Percentiles rank a stretch among this genome's conserved stretches.
Conservation (phyloP, 2,888 invertebrate genomes). For the Melieria omissa region DNA sequence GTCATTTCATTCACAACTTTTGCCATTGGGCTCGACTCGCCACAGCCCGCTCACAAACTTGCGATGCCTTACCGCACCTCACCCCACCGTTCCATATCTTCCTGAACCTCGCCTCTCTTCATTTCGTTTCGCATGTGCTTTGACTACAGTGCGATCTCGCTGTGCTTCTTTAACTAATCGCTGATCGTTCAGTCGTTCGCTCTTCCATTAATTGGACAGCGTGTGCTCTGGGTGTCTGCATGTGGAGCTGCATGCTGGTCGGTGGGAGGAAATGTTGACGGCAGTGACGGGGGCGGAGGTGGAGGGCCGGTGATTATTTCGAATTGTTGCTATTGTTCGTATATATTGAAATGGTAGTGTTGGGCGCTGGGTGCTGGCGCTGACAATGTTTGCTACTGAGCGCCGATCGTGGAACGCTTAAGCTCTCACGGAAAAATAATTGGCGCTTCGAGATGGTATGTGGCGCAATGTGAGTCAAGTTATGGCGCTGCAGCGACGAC, state of each 20-base stretch:
- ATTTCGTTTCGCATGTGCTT: slow-evolving; percentile 9
- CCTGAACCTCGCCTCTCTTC: background rate
- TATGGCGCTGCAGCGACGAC: slow-evolving; percentile 24
- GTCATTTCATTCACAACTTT: slow-evolving; percentile 66
- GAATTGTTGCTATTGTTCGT: too few relatives aligned
- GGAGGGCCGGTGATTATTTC: too few relatives aligned
- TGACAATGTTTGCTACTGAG: background rate
- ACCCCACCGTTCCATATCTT: slow-evolving; percentile 9
- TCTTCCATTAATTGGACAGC: slow-evolving; percentile 44
- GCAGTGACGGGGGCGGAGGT: too few relatives aligned
- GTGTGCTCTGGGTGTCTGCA: too few relatives aligned
- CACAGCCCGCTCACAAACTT: background rate
- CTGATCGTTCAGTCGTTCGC: slow-evolving; percentile 29
- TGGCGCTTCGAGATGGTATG: slow-evolving; percentile 25
- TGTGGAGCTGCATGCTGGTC: too few relatives aligned
- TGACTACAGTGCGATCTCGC: slow-evolving; percentile 1
- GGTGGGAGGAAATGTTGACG: background rate
- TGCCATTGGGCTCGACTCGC: slow-evolving; percentile 41
- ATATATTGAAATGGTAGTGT: background rate
- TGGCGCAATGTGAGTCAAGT: background rate
- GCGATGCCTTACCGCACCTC: too few relatives aligned
- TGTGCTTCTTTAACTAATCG: slow-evolving; percentile 35
- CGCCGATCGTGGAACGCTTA: background rate
- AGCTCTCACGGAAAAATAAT: slow-evolving; percentile 33
- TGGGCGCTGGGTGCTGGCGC: background rate